These are phyloP conservation scores for Bradypodion ventrale DNA, from an alignment of 2,797 vertebrate genomes.

Conservation along the genomic window DNA sequence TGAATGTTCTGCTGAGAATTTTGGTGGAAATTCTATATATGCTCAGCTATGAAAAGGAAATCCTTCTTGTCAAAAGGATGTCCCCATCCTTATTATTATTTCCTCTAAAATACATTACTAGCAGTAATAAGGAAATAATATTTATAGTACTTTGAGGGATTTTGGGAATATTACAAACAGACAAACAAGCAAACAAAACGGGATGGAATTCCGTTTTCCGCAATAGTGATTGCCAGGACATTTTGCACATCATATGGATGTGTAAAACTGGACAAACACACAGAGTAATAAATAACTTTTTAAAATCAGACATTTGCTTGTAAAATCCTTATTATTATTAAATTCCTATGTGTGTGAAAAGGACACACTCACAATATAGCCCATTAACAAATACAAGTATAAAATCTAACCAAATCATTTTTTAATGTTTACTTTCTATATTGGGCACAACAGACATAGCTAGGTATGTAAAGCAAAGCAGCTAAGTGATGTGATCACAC, in stretches of 20 bases:
- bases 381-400: constrained; percentile 39
- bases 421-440: constrained; percentile 7
- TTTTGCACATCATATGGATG: constrained; percentile 33
- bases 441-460: constrained; percentile 34
- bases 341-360: neutral
- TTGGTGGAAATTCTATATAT: neutral
- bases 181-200: constrained; percentile 39
- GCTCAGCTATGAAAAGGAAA: neutral
- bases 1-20: neutral
- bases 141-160: constrained; percentile 26
- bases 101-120: constrained; percentile 39
- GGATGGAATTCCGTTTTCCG: constrained; percentile 47
- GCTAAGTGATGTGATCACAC: constrained; percentile 58
- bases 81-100: constrained; percentile 28
- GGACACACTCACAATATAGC: constrained; percentile 20
- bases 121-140: constrained; percentile 31
- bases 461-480: constrained; percentile 44
- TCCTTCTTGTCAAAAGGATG: constrained; percentile 16
- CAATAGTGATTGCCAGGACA: neutral
- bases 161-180: no score
- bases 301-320: neutral
- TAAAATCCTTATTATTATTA: neutral
- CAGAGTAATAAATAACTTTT: neutral
- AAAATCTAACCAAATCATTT: constrained; percentile 33
- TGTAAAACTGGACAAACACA: neutral